Evolutionary conservation across 30 jellyfish, hydroid and myxozoan genomes (phyloP).

Genomic region (Rhopilema esculentum): DNA sequence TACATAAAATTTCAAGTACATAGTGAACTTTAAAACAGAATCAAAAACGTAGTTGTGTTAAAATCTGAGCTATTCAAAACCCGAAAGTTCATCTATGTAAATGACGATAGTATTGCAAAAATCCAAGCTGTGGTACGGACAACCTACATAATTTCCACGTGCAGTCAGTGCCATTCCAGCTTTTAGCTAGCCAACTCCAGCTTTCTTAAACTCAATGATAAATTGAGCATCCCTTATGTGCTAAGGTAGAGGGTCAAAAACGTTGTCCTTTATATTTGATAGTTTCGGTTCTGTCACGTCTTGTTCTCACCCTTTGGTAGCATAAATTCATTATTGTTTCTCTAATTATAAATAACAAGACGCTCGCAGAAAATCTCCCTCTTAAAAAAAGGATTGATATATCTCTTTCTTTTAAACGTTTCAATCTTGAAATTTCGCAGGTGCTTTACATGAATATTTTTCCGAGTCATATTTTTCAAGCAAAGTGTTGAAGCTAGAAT

Average conservation of each 20-base stretch:
- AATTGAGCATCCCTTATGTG: not conserved
- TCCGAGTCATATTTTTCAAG: constrained; percentile 3
- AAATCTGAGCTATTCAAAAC: not conserved
- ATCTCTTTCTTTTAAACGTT: not conserved
- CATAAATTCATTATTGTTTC: not conserved
- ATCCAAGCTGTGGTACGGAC: not conserved
- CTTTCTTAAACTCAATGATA: not conserved
- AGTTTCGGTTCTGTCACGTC: not conserved
- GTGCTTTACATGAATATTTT: not conserved
- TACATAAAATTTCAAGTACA: not conserved
- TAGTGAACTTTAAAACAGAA: too few relatives aligned
- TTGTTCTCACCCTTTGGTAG: not conserved
- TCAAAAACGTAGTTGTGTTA: too few relatives aligned
- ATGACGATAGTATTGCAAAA: not conserved
- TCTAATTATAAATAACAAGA: not conserved
- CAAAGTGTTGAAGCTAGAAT: constrained; percentile 11
- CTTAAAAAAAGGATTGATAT: not conserved
- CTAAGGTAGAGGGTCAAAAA: not conserved
- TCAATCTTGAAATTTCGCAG: not conserved
- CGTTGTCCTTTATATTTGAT: not conserved
- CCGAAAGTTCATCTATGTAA: too few relatives aligned
- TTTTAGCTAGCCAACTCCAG: too few relatives aligned
- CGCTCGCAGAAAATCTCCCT: not conserved
- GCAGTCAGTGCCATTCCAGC: not conserved
- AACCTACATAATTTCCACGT: not conserved